Conservation (phyloP, 2,113 vertebrate genomes). For the Brienomyrus brachyistius region DNA sequence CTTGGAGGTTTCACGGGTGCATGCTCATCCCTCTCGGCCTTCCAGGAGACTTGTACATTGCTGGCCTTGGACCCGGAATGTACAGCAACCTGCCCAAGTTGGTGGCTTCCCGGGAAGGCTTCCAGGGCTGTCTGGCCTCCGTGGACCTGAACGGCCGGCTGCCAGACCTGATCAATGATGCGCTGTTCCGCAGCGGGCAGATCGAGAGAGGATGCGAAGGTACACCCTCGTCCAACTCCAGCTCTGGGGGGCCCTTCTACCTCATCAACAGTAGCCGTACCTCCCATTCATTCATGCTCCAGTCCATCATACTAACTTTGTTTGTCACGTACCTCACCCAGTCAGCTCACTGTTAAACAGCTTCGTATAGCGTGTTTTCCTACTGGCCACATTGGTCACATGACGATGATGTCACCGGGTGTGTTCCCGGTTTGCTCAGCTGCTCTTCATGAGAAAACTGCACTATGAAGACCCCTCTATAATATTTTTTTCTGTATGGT, state of each 20-base stretch:
- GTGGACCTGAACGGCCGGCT: slow-evolving; percentile 94
- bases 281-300: slow-evolving; percentile 34
- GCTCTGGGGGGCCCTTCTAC: slow-evolving; percentile 52
- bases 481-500: neutral
- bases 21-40: neutral
- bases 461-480: neutral
- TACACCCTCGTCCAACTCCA: slow-evolving; percentile 60
- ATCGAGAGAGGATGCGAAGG: slow-evolving; percentile 99
- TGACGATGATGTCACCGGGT: slow-evolving; percentile 25
- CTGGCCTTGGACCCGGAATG: slow-evolving; percentile 89
- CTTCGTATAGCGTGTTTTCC: neutral
- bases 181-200: slow-evolving; percentile 90
- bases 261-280: slow-evolving; percentile 56
- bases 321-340: slow-evolving; percentile 35
- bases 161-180: slow-evolving; percentile 88
- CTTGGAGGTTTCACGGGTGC: neutral
- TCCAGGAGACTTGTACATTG: slow-evolving; percentile 91
- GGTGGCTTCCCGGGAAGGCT: slow-evolving; percentile 92
- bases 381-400: slow-evolving; percentile 55
- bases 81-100: slow-evolving; percentile 89
- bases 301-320: slow-evolving; percentile 45
- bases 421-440: slow-evolving; percentile 8
- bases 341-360: slow-evolving; percentile 32
- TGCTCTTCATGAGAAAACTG: neutral
- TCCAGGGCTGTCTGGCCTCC: slow-evolving; percentile 93